Conservation (phyloP, 2,797 vertebrate genomes). For the Delichon dasypus region DNA sequence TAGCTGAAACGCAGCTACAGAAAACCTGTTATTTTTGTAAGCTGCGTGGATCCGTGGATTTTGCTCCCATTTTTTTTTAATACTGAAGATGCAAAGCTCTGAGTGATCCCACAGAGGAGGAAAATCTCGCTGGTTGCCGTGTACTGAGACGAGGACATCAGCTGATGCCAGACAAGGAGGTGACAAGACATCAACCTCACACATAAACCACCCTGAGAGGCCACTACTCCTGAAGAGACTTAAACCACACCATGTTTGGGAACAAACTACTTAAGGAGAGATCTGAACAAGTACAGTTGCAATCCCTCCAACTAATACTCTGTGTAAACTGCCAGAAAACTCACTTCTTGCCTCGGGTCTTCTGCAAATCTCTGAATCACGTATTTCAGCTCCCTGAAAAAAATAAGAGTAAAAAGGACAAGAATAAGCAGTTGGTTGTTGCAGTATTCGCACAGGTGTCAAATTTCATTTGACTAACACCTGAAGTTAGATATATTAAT, state of each 20-base stretch:
- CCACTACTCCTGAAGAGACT: background rate
- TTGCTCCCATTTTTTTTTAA: background rate
- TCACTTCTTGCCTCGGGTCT: conserved; percentile 96
- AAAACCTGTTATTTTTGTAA: background rate
- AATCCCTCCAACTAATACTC: background rate
- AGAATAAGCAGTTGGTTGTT: background rate
- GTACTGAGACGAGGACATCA: background rate
- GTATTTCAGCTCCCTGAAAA: conserved; percentile 92
- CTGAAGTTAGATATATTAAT: background rate
- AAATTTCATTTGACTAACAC: background rate
- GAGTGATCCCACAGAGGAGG: background rate
- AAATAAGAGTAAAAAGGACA: background rate
- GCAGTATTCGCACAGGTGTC: background rate
- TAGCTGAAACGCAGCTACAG: background rate
- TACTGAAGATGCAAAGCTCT: background rate
- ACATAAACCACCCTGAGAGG: background rate
- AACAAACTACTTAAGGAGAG: background rate
- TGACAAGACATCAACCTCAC: background rate
- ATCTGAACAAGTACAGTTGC: background rate
- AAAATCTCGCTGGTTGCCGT: background rate
- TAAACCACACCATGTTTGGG: background rate
- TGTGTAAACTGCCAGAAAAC: conserved; percentile 24
- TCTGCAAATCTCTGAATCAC: conserved; percentile 99
- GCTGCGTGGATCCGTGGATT: background rate
- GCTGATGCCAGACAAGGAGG: background rate